A percentile compares a stretch with the other conserved stretches of the same genome.
phyloP scores from a whole-genome alignment of 2,113 vertebrate species.

The Tinamus guttatus region DNA sequence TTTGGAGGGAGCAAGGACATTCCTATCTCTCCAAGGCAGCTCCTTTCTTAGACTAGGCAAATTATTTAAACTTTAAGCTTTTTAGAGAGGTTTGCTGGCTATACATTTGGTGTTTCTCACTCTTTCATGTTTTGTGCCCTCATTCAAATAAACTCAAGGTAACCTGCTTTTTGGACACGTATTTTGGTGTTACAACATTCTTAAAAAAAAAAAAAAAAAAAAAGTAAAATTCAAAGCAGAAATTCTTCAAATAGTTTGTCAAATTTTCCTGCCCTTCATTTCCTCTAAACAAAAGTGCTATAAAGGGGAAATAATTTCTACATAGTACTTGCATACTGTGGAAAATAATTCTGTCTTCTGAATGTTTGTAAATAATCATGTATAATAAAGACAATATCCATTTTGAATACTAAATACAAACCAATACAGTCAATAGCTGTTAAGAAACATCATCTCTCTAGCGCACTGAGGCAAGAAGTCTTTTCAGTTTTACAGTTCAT shows the following conservation, averaged over 20 bases:
- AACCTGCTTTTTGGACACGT: neutral
- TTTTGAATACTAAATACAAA: neutral
- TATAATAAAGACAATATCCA: neutral
- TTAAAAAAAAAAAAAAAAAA: neutral
- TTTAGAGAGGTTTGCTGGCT: rapidly evolving
- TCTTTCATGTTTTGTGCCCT: neutral
- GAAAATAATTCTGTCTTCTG: neutral
- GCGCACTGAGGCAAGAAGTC: neutral
- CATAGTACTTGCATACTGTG: neutral
- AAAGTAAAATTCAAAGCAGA: neutral
- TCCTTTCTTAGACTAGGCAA: neutral
- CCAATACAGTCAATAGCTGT: neutral
- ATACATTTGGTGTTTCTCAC: neutral
- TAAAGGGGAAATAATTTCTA: neutral
- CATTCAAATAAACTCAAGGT: neutral
- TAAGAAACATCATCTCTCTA: neutral
- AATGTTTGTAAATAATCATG: neutral
- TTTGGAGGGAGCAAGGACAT: neutral
- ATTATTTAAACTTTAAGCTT: neutral
- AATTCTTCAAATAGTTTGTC: neutral
- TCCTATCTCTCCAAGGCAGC: neutral
- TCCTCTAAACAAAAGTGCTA: neutral
- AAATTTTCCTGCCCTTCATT: neutral
- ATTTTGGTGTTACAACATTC: neutral
- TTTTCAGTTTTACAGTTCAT: neutral